phyloP scores from a whole-genome alignment of 2,797 vertebrate species.

The Sebastes matsubarae region DNA sequence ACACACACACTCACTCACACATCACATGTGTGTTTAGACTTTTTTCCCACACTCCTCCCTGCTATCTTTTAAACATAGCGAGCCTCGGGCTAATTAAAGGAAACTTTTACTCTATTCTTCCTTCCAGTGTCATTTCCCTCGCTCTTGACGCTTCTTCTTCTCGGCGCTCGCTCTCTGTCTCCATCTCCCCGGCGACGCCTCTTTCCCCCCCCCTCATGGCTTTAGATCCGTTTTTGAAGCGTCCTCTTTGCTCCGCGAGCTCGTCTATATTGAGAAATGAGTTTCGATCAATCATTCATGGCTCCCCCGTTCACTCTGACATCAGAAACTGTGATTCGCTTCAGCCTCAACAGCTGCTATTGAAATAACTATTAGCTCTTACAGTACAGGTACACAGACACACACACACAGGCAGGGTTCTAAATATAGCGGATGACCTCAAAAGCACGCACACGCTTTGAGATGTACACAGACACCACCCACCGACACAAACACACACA shows the following conservation, averaged over 20 bases:
- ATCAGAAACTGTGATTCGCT: constrained; percentile 68
- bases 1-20: constrained; percentile 12
- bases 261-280: constrained; percentile 46
- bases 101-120: constrained; percentile 39
- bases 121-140: constrained; percentile 47
- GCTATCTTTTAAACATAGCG: constrained; percentile 40
- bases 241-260: constrained; percentile 38
- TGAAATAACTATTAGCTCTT: constrained; percentile 61
- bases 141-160: constrained; percentile 6
- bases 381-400: constrained; percentile 54
- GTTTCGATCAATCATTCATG: constrained; percentile 72
- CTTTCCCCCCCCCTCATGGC: constrained; percentile 16
- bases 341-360: constrained; percentile 49
- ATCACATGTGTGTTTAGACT: constrained; percentile 5
- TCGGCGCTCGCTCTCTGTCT: constrained; percentile 6
- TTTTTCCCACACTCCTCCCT: constrained; percentile 15
- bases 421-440: constrained; percentile 65
- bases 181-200: constrained; percentile 12
- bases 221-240: constrained; percentile 39
- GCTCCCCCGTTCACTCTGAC: constrained; percentile 49
- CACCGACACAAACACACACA: constrained; percentile 14
- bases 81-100: constrained; percentile 67
- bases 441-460: constrained; percentile 37
- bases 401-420: constrained; percentile 28
- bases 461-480: constrained; percentile 46